Evolutionary conservation across 1,140 invertebrate species (phyloP).

Genomic region (Sycophaga agraensis): DNA sequence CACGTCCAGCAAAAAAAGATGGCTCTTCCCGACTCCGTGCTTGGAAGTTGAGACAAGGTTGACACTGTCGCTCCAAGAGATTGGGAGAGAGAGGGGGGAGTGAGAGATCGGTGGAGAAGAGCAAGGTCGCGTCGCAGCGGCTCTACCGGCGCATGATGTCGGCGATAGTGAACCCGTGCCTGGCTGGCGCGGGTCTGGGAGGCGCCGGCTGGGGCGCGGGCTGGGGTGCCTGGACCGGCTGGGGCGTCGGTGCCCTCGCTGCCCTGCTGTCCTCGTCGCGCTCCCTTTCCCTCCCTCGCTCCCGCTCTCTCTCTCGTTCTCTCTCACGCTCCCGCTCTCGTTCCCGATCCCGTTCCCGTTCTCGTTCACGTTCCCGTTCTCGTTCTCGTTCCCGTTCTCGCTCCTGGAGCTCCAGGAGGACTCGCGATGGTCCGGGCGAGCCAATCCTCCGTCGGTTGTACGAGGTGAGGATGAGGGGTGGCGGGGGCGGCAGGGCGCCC

Average conservation of each 20-base stretch:
- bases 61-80: too few species aligned
- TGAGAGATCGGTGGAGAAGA: too few species aligned
- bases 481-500: conserved; percentile 54
- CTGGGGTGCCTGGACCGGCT: conserved; percentile 43
- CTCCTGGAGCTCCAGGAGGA: conserved; percentile 50
- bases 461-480: conserved; percentile 51
- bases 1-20: neutral
- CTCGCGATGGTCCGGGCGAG: conserved; percentile 50
- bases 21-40: too few species aligned
- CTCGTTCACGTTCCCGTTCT: conserved; percentile 38
- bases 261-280: conserved; percentile 44
- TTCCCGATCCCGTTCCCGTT: conserved; percentile 35
- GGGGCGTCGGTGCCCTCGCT: conserved; percentile 52
- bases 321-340: conserved; percentile 38
- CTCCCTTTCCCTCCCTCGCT: conserved; percentile 41
- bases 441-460: conserved; percentile 51
- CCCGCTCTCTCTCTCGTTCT: conserved; percentile 42
- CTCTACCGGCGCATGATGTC: conserved; percentile 57
- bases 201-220: neutral
- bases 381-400: conserved; percentile 48
- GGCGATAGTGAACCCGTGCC: conserved; percentile 56
- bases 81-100: too few species aligned
- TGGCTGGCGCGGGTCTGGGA: conserved; percentile 43
- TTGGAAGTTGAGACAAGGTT: too few species aligned
- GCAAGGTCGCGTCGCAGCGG: neutral